Evolutionary conservation across 2,797 vertebrate genomes (phyloP).

Genomic region (Lacerta bilineata): DNA sequence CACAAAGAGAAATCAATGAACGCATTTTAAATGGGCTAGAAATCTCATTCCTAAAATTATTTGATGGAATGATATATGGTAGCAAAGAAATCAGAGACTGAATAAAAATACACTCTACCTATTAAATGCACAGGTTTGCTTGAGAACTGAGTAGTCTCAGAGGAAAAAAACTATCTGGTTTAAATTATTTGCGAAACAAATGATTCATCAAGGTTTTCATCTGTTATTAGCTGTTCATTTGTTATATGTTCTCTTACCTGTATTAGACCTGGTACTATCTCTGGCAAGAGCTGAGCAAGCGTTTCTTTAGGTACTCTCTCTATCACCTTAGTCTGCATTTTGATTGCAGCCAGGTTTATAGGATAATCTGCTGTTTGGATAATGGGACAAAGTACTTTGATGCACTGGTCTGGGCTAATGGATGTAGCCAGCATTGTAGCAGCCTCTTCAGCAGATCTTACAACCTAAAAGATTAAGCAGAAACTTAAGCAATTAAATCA

Average conservation of each 20-base stretch:
- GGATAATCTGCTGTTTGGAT: constrained; percentile 98
- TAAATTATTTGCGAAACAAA: background rate
- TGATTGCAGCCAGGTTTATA: constrained; percentile 96
- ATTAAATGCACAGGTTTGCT: constrained; percentile 16
- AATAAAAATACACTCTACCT: constrained; percentile 24
- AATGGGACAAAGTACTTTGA: constrained; percentile 97
- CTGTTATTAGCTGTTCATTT: background rate
- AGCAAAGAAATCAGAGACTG: background rate
- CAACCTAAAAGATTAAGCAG: constrained; percentile 82
- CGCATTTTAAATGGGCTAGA: background rate
- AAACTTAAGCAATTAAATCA: constrained; percentile 9
- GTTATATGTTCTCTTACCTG: constrained; percentile 82
- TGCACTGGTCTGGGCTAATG: constrained; percentile 96
- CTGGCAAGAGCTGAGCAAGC: constrained; percentile 89
- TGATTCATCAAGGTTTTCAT: background rate
- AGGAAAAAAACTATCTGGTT: background rate
- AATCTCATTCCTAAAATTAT: background rate
- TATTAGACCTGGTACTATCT: constrained; percentile 96
- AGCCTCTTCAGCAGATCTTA: constrained; percentile 94
- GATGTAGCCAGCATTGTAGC: constrained; percentile 93
- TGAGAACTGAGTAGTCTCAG: background rate
- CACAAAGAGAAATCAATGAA: background rate
- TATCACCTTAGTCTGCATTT: constrained; percentile 97
- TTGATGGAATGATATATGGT: background rate
- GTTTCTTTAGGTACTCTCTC: constrained; percentile 92